These are phyloP conservation scores for Rhynchophorus ferrugineus DNA, from an alignment of 1,140 invertebrate species.

Conservation along the genomic window DNA sequence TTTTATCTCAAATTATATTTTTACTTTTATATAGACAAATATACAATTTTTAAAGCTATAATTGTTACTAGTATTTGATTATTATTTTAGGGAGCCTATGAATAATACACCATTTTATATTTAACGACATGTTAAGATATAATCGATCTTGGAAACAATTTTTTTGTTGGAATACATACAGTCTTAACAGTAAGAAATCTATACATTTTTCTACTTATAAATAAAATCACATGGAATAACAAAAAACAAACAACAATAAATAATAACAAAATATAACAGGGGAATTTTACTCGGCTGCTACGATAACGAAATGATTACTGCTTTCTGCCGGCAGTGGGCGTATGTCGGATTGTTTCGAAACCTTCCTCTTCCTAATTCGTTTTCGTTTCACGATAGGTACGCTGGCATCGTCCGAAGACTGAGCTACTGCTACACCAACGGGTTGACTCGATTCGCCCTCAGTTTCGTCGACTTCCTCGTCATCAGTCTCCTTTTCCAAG, in stretches of 20 bases:
- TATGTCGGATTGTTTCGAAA: not conserved
- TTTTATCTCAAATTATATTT: too few species aligned
- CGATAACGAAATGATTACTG: conserved; percentile 15
- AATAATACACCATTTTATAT: too few species aligned
- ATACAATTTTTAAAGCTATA: too few species aligned
- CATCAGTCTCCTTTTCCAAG: not conserved
- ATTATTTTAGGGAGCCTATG: too few species aligned
- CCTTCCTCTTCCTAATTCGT: conserved; percentile 1
- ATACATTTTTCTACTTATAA: not conserved
- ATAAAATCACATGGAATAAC: conserved; percentile 7
- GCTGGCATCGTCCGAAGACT: not conserved
- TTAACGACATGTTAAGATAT: too few species aligned
- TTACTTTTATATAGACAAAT: too few species aligned
- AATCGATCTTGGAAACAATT: too few species aligned
- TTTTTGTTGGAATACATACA: conserved; percentile 7
- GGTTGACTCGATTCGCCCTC: not conserved
- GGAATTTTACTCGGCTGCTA: conserved; percentile 6
- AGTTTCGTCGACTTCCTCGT: not conserved
- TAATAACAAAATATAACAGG: not conserved
- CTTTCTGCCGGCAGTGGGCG: conserved; percentile 12
- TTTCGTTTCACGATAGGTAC: not conserved
- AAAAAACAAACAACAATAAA: conserved; percentile 2
- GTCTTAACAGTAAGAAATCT: conserved; percentile 5
- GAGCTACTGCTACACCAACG: not conserved
- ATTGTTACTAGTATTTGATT: too few species aligned